Base-by-base conservation (phyloP, 2,113 vertebrate species). In the Clupea harengus region DNA sequence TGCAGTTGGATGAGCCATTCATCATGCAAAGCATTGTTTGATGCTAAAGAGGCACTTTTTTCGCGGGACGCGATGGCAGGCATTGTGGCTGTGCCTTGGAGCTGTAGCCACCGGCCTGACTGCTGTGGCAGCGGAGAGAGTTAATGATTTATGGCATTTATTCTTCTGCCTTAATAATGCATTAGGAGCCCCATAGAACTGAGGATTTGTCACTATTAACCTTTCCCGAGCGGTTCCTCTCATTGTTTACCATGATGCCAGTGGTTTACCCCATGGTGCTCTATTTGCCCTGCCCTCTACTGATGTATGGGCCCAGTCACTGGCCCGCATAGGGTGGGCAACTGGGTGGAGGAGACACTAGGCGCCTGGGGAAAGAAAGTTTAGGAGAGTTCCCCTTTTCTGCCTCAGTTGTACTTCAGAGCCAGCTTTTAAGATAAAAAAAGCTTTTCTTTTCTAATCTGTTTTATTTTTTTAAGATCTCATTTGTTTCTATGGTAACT, bases 401-500 rank as follows among this genome's bases (percentile, higher is more conserved):
- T 39, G 67, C 11, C 8, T 11, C 67, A 13, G n/a, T 13, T 6
- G 22, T 28, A 67, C 1, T 7, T 67, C 8, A 28, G 9, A 8
- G n/a, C 11, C 3, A 25, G 3, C 9, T 28, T 11, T 64, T 10
- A 39, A 39, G 39, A 39, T 8, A n/a, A 52, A 52, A 13, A 52
- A 52, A 9, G 6, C 28, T 78, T 17, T 75, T 28, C 9, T 39
- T 75, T 28, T 13, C 60, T n/a, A 64, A n/a, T n/a, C 57, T 64
- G 20, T 28, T 72, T n/a, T n/a, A n/a, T 32, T 72, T 89, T 90
- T 89, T 84, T 85, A 92, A 88, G 85, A 85, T 89, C 85, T 88
- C 88, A 50, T 57, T n/a, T 45, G 91, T 94, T 94, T 91, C 93
- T 90, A 93, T 94, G 88, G 93, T 88, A 86, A 86, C 90, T 91